Percentiles rank a stretch among this genome's conserved stretches.
Evolutionary conservation across 2,113 vertebrate genomes (phyloP).

Genomic region (Alaudala cheleensis): DNA sequence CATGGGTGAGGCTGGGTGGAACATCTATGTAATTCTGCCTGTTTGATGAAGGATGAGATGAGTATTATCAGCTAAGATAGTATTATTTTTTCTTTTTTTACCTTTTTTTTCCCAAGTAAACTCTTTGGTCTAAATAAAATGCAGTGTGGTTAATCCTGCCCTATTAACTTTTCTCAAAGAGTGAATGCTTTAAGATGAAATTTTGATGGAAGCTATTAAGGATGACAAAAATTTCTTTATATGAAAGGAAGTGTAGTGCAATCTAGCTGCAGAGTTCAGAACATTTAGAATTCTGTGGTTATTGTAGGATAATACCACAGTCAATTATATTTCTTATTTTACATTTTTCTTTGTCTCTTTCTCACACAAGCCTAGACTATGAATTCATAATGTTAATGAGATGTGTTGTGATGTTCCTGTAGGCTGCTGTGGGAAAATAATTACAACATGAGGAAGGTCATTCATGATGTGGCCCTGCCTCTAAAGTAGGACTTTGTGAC

Average conservation of each 20-base stretch:
- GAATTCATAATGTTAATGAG: slow-evolving; percentile 12
- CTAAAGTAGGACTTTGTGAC: neutral
- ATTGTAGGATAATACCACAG: neutral
- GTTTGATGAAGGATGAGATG: slow-evolving; percentile 10
- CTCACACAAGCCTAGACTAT: neutral
- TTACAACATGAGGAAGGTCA: neutral
- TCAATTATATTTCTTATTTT: neutral
- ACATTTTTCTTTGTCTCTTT: neutral
- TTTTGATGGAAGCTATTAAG: neutral
- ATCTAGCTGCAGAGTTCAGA: neutral
- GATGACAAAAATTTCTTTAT: neutral
- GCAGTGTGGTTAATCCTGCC: neutral
- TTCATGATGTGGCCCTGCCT: neutral
- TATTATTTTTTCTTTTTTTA: neutral
- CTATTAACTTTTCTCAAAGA: neutral
- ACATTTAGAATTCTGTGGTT: neutral
- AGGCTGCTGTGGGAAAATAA: slow-evolving; percentile 1
- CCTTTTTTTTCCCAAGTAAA: neutral
- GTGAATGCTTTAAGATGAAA: neutral
- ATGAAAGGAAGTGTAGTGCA: neutral
- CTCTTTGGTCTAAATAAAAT: neutral
- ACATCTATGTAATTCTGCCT: neutral
- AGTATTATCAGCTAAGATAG: neutral
- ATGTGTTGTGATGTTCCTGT: neutral
- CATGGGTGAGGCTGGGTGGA: neutral